phyloP scores from a whole-genome alignment of 2,888 invertebrate species.

The Stenodera caucasica region DNA sequence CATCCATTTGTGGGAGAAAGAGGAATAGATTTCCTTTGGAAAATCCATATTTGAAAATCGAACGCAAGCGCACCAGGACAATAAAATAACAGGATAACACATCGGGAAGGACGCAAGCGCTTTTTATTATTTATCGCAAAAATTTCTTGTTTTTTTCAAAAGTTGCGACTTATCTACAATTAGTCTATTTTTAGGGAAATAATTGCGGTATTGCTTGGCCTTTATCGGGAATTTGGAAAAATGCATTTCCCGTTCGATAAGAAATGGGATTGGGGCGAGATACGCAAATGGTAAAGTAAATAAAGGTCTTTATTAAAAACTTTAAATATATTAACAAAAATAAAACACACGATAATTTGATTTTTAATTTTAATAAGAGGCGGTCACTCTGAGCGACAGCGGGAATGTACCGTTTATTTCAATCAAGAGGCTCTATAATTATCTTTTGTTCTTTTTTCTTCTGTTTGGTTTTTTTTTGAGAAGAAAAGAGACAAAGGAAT shows the following conservation, averaged over 20 bases:
- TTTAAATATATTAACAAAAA: constrained; percentile 58
- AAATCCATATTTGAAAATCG: constrained; percentile 35
- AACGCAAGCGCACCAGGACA: constrained; percentile 27
- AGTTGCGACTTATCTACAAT: no score
- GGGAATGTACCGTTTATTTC: constrained; percentile 54
- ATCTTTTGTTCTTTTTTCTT: neutral
- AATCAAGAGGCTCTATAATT: no score
- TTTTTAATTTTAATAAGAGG: constrained; percentile 53
- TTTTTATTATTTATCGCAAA: no score
- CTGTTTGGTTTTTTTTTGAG: no score
- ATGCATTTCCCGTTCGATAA: neutral
- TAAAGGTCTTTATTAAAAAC: constrained; percentile 57
- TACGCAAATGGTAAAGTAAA: constrained; percentile 50
- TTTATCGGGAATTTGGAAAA: neutral
- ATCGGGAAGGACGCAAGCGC: neutral
- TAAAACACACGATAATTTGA: constrained; percentile 58
- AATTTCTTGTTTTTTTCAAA: no score
- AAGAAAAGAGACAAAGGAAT: no score
- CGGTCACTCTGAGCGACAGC: constrained; percentile 53
- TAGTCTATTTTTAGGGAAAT: no score
- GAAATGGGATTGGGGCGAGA: no score
- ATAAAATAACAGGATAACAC: neutral
- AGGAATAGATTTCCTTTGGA: constrained; percentile 16
- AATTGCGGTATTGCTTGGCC: no score
- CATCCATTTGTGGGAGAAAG: constrained; percentile 22